Conservation (phyloP, 2,797 vertebrate genomes). For the Chelidonichthys spinosus region DNA sequence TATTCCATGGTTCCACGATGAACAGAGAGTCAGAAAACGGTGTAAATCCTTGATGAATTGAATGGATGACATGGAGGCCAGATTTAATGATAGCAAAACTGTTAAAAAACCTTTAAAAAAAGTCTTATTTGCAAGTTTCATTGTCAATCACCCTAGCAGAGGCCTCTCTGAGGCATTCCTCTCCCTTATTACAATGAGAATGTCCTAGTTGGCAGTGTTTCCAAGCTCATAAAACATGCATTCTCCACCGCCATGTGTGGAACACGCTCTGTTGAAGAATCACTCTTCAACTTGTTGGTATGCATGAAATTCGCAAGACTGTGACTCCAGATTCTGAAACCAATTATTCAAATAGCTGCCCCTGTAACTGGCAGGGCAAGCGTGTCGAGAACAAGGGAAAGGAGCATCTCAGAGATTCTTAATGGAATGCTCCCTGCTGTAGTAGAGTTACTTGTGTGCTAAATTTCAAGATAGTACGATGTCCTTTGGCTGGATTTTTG, state of each 20-base stretch:
- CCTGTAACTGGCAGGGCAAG: conserved; percentile 67
- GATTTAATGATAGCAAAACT: no score
- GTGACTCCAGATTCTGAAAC: conserved; percentile 76
- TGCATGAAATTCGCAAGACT: conserved; percentile 74
- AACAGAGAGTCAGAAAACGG: neutral
- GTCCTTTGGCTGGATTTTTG: conserved; percentile 52
- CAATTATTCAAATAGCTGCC: conserved; percentile 81
- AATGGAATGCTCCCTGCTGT: conserved; percentile 54
- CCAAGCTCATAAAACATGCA: conserved; percentile 70
- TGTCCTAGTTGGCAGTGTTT: conserved; percentile 48
- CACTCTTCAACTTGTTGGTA: conserved; percentile 72
- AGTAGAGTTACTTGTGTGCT: conserved; percentile 44
- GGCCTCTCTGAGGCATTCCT: neutral
- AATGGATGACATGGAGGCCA: no score
- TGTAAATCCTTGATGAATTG: neutral
- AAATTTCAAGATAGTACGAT: conserved; percentile 38
- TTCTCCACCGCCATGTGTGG: conserved; percentile 44
- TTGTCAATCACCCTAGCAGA: conserved; percentile 4
- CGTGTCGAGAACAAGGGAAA: conserved; percentile 69
- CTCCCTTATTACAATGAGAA: conserved; percentile 31
- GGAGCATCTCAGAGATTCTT: conserved; percentile 56
- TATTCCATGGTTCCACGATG: neutral
- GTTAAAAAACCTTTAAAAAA: neutral
- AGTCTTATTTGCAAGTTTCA: conserved; percentile 21
- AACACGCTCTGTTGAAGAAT: conserved; percentile 55